Conservation (phyloP, 1,140 invertebrate species). For the Hormaphis cornu region DNA sequence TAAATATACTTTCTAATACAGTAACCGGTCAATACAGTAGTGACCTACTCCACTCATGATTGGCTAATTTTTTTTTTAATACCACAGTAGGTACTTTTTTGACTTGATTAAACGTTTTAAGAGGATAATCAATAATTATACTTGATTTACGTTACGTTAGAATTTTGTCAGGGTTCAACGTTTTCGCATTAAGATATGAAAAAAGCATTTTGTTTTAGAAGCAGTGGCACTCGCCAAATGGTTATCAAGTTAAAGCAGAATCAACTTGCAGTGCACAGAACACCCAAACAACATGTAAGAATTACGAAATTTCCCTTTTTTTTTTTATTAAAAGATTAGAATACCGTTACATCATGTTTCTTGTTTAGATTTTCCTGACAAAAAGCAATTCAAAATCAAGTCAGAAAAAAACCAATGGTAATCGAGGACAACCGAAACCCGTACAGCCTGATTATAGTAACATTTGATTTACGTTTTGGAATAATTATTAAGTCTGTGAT, state of each 20-base stretch:
- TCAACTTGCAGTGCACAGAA: not conserved
- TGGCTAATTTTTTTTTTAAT: too few relatives aligned
- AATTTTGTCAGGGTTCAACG: too few relatives aligned
- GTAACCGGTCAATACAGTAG: too few relatives aligned
- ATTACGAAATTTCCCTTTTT: too few relatives aligned
- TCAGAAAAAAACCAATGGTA: not conserved
- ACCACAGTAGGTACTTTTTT: too few relatives aligned
- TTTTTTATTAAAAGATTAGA: not conserved
- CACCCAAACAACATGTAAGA: not conserved
- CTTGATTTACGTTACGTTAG: too few relatives aligned
- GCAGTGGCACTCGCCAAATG: not conserved
- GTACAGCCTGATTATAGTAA: not conserved
- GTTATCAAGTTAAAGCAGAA: not conserved
- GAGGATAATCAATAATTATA: too few relatives aligned
- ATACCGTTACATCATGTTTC: not conserved
- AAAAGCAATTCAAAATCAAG: constrained; percentile 4
- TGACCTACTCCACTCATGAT: too few relatives aligned
- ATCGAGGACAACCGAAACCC: too few relatives aligned
- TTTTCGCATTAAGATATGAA: too few relatives aligned
- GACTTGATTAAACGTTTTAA: too few relatives aligned
- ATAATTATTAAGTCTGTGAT: constrained; percentile 7
- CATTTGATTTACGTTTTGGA: not conserved
- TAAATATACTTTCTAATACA: too few relatives aligned
- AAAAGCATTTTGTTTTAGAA: not conserved
- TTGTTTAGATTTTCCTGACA: not conserved